A percentile compares a stretch with the other conserved stretches of the same genome.
Conservation (phyloP, 2,113 vertebrate genomes). For the Eurypyga helias region DNA sequence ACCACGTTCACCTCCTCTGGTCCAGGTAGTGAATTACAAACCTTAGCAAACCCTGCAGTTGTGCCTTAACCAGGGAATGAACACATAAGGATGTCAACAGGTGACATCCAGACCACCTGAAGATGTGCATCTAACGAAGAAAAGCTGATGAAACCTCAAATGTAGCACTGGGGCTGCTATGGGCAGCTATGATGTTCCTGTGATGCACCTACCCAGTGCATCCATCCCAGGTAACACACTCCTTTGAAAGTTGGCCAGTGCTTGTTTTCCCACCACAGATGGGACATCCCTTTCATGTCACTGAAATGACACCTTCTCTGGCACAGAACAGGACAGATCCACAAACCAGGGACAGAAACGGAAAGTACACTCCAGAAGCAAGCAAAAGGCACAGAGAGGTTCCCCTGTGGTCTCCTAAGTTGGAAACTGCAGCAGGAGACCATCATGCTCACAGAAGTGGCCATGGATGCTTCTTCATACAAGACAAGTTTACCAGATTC, state of each 20-base stretch:
- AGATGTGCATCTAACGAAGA: neutral
- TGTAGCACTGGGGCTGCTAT: neutral
- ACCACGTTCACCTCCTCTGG: neutral
- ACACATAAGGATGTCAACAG: neutral
- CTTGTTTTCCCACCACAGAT: neutral
- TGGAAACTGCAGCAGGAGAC: neutral
- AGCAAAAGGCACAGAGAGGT: neutral
- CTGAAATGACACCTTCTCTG: neutral
- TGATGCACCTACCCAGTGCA: neutral
- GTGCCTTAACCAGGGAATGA: neutral
- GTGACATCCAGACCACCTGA: neutral
- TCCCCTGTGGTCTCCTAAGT: neutral
- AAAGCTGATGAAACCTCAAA: neutral
- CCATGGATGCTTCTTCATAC: neutral
- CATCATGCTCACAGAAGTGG: neutral
- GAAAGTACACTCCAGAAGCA: neutral
- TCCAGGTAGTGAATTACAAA: neutral
- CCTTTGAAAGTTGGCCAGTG: neutral
- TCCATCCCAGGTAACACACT: neutral
- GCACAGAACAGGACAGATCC: neutral
- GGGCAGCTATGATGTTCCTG: neutral
- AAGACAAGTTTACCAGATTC: neutral
- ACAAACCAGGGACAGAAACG: neutral
- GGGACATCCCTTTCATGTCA: neutral
- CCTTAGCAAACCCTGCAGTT: neutral